Conservation (phyloP, 2,888 invertebrate genomes). For the Salticus scenicus region DNA sequence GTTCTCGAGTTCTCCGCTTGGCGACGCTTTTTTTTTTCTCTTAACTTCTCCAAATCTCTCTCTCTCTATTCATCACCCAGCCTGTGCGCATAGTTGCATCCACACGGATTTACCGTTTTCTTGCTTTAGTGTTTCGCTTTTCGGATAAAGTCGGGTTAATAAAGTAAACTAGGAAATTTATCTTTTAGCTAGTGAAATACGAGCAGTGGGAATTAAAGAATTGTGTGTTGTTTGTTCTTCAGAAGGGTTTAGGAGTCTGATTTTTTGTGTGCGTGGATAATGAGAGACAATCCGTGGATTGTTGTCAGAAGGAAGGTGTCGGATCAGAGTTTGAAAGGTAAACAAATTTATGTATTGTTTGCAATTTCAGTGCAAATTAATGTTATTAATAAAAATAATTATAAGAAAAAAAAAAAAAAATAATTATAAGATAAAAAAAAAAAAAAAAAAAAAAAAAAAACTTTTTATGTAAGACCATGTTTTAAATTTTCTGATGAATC, state of each 20-base stretch:
- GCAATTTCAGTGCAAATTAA: no score
- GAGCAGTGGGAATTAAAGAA: not conserved
- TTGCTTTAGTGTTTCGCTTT: not conserved
- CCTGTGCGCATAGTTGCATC: not conserved
- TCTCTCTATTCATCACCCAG: not conserved
- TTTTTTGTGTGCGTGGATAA: not conserved
- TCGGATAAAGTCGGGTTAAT: not conserved
- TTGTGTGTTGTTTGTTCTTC: not conserved
- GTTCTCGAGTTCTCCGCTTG: no score
- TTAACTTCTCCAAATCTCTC: not conserved
- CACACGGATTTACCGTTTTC: not conserved
- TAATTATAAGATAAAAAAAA: no score
- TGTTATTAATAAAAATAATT: no score
- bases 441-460: no score
- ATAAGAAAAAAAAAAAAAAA: no score
- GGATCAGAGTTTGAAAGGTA: slow-evolving; percentile 33
- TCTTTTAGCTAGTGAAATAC: not conserved
- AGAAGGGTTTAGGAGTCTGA: not conserved
- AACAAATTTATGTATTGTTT: not conserved
- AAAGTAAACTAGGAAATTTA: not conserved
- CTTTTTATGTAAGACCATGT: no score
- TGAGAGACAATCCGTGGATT: slow-evolving; percentile 54
- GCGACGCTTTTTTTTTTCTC: no score
- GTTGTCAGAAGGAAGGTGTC: slow-evolving; percentile 28
- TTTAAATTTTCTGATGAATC: no score